A percentile compares a stretch with the other conserved stretches of the same genome.
phyloP scores from a whole-genome alignment of 1,140 invertebrate genomes.

The Anastrepha obliqua region DNA sequence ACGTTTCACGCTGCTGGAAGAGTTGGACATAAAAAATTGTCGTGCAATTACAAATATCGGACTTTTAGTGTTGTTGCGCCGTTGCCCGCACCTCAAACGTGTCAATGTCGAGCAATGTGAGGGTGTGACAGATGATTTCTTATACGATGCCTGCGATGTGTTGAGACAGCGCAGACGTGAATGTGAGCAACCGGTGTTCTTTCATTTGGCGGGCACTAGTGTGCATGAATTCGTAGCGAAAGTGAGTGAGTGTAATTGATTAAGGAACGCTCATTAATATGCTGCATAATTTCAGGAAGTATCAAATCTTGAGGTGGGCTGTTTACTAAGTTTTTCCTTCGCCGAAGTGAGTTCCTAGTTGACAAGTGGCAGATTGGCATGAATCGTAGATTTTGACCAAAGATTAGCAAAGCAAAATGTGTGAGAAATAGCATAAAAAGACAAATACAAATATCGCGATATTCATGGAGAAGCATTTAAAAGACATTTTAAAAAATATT shows the following conservation, averaged over 20 bases:
- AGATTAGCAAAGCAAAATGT: not conserved
- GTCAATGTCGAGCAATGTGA: constrained; percentile 15
- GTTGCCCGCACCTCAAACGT: not conserved
- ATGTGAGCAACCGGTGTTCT: not conserved
- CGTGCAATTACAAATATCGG: constrained; percentile 18
- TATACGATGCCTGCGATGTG: constrained; percentile 29
- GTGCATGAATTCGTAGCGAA: constrained; percentile 10
- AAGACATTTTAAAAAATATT: constrained; percentile 16
- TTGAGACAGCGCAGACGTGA: not conserved
- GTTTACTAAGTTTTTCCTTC: constrained; percentile 3
- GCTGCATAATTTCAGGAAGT: not conserved
- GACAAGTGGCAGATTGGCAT: not conserved
- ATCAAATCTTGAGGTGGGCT: not conserved
- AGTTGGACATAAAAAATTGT: constrained; percentile 26
- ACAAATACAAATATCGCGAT: not conserved
- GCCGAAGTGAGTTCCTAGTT: constrained; percentile 12
- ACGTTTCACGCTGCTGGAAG: not conserved
- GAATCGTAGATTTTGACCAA: not conserved
- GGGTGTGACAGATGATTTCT: constrained; percentile 25
- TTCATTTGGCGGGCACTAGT: not conserved
- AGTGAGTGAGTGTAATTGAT: not conserved
- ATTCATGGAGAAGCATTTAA: constrained; percentile 39
- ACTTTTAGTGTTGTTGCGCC: constrained; percentile 8
- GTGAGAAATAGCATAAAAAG: not conserved
- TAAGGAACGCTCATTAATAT: not conserved